Evolutionary conservation across 2,113 vertebrate species (phyloP), one percentile per base, ranked within the genome.

Genomic region (Lipotes vexillifer): DNA sequence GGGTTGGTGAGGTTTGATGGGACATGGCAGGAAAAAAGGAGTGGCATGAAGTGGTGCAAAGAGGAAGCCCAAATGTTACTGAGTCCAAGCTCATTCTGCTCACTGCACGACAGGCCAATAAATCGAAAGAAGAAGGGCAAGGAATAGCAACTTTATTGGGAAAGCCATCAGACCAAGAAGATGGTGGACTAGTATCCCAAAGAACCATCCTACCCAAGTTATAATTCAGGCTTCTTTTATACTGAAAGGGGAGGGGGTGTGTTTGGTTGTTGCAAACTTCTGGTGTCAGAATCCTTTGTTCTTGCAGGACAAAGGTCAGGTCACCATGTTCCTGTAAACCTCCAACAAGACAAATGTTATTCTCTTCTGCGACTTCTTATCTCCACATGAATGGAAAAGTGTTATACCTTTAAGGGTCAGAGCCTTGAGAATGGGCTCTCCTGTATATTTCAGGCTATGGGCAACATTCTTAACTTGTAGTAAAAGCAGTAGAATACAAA

Each of bases 11-110:
- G 2, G 25, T 71, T 61, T 81, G 36, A 36, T 20, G 21, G 33
- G 15, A 3, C 5, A 21, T 55, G n/a, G 10, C 36, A 61, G 75
- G 59, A 25, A 29, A 36, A 71, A 49, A 38, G 4, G 10, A 44
- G 49, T 2, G 11, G 17, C 1, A 7, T 25, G 4, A 20, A 3
- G 38, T 17, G 3, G 15, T 33, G 27, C 9, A 10, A 5, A 8
- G 31, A n/a, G 17, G 31, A 36, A 83, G 6, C 17, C 15, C 1
- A 3, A n/a, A 52, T 52, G 49, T 78, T 33, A 52, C 31, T 0
- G 6, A 52, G 18, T 14, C 18, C 31, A 52, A n/a, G 75, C 75
- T 78, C 10, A 0, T 78, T 52, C 75, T 52, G 11, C 31, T 52
- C 2, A 10, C 46, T 21, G 31, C 46, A 52, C 6, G 18, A 52